These are phyloP conservation scores for Ganaspis sp. DNA, from an alignment of 1,140 invertebrate genomes.

Conservation along the genomic window DNA sequence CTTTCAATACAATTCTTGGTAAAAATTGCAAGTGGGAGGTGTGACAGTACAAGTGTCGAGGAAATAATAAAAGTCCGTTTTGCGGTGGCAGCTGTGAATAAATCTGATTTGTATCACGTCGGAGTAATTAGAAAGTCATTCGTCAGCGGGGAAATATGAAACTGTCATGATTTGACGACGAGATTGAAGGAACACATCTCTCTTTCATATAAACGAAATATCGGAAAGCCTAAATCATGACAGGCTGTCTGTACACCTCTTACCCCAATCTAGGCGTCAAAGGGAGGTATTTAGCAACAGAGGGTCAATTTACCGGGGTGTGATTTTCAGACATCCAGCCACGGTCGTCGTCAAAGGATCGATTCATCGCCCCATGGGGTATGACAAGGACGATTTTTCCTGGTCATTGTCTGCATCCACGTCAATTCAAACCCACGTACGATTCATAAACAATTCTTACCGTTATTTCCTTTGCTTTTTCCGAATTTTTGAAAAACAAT, in stretches of 20 bases:
- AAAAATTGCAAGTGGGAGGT: too few species aligned
- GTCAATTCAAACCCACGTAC: conserved; percentile 7
- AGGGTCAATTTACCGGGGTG: conserved; percentile 74
- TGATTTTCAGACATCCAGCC: conserved; percentile 65
- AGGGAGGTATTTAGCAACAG: conserved; percentile 73
- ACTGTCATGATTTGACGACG: not conserved
- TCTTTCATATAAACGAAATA: not conserved
- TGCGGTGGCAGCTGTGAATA: not conserved
- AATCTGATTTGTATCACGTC: conserved; percentile 13
- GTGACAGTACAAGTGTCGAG: too few species aligned
- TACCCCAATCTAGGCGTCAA: conserved; percentile 64
- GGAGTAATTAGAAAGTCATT: conserved; percentile 9
- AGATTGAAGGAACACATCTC: not conserved
- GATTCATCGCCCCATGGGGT: conserved; percentile 50
- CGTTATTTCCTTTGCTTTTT: not conserved
- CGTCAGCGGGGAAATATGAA: conserved; percentile 6
- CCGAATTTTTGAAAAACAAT: too few species aligned
- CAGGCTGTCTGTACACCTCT: conserved; percentile 40
- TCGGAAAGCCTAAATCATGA: not conserved
- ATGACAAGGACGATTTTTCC: conserved; percentile 62
- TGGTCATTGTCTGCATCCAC: conserved; percentile 60
- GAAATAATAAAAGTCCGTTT: not conserved
- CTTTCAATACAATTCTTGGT: too few species aligned
- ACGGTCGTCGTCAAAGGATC: conserved; percentile 49
- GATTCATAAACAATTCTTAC: not conserved